These are phyloP conservation scores for Gryllus longicercus DNA, from an alignment of 2,888 invertebrate species.

Conservation along the genomic window DNA sequence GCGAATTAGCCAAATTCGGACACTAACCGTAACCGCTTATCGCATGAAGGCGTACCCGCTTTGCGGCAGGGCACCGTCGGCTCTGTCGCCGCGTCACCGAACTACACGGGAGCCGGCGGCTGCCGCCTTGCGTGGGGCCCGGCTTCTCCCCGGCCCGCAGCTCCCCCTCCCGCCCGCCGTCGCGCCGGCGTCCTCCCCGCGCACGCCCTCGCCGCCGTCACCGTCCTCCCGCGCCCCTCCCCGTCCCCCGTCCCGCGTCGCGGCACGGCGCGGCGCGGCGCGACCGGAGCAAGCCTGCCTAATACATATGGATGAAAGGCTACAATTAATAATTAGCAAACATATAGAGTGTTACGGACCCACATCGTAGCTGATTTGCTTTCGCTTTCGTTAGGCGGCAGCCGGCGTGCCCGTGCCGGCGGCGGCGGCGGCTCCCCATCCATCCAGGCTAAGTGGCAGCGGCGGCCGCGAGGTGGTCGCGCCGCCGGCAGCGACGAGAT, in stretches of 20 bases:
- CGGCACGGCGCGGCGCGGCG: neutral
- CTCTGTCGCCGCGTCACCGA: too few species aligned
- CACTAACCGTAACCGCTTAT: too few species aligned
- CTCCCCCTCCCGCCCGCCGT: neutral
- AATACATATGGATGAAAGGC: constrained; percentile 17
- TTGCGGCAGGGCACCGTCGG: too few species aligned
- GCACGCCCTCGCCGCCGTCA: neutral
- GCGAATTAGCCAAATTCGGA: too few species aligned
- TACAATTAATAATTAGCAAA: constrained; percentile 17
- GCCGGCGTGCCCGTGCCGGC: neutral
- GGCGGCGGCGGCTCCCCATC: neutral
- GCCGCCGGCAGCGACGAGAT: neutral
- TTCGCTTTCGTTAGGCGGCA: constrained; percentile 2
- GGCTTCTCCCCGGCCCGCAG: neutral
- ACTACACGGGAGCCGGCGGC: neutral
- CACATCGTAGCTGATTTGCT: constrained; percentile 2
- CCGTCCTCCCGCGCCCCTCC: neutral
- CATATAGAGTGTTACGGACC: constrained; percentile 1
- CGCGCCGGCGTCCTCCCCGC: neutral
- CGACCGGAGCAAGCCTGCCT: neutral
- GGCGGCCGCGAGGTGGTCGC: neutral
- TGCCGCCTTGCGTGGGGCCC: neutral
- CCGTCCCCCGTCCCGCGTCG: neutral
- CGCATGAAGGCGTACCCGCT: too few species aligned
- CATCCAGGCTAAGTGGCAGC: neutral